A percentile compares a stretch with the other conserved stretches of the same genome.
phyloP scores from a whole-genome alignment of 1,140 invertebrate genomes.

The Metopolophium dirhodum region DNA sequence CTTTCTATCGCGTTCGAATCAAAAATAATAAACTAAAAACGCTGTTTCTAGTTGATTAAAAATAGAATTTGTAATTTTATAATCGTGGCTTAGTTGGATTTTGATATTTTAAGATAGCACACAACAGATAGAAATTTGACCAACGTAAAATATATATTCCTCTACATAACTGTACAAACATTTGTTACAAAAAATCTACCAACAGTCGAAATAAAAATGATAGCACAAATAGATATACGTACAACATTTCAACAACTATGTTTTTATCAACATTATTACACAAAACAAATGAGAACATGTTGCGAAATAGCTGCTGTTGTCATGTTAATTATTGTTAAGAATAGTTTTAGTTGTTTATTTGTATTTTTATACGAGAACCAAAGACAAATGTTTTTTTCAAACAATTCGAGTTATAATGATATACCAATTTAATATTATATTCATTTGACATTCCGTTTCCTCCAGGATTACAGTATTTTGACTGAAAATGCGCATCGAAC shows the following conservation, averaged over 20 bases:
- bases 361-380: neutral
- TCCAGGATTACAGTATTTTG: neutral
- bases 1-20: neutral
- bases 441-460: neutral
- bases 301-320: neutral
- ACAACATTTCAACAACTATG: neutral
- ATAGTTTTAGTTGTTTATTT: neutral
- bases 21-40: neutral
- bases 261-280: neutral
- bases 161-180: neutral
- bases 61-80: neutral
- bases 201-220: neutral
- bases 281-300: neutral
- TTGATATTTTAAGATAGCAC: neutral
- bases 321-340: neutral
- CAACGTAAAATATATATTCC: neutral
- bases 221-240: neutral
- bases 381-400: neutral
- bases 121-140: neutral
- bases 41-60: neutral
- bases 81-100: neutral
- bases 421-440: neutral
- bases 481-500: neutral
- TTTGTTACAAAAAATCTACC: neutral
- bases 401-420: neutral